Percentiles rank a stretch among this genome's conserved stretches.
Conservation (phyloP, 2,113 vertebrate genomes). For the Gulo gulo region DNA sequence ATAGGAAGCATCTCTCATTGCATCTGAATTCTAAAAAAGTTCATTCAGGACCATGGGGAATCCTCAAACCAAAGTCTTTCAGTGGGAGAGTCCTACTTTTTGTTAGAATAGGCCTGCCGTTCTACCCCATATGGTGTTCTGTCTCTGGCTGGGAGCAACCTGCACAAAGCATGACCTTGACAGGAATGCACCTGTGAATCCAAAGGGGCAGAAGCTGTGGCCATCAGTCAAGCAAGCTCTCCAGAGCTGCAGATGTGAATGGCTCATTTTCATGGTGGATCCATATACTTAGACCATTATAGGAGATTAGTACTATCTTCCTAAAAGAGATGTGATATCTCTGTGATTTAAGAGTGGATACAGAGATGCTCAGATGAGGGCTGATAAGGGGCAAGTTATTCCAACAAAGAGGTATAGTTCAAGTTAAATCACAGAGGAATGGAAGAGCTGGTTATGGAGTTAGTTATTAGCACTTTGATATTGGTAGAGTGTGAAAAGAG, state of each 20-base stretch:
- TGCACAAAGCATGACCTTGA: not conserved
- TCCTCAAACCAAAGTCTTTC: not conserved
- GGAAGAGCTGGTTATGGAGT: not conserved
- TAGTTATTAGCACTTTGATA: not conserved
- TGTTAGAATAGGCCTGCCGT: not conserved
- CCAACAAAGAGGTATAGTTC: not conserved
- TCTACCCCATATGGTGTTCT: not conserved
- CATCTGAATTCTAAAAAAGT: not conserved
- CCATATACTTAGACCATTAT: not conserved
- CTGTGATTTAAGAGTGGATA: not conserved
- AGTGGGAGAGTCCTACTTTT: not conserved
- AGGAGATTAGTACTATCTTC: not conserved
- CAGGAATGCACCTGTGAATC: not conserved
- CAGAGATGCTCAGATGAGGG: not conserved
- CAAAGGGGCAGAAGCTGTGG: not conserved
- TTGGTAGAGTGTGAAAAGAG: not conserved
- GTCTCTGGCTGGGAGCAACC: not conserved
- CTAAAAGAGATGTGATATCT: not conserved
- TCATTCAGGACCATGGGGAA: not conserved
- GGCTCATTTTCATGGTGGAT: not conserved
- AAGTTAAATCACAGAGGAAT: not conserved
- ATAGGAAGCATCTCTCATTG: not conserved
- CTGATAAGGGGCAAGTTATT: not conserved
- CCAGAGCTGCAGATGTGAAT: not conserved
- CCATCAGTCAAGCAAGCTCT: not conserved